These are phyloP conservation scores for Cyanocitta stelleri DNA, from an alignment of 2,113 vertebrate genomes.

Conservation along the genomic window DNA sequence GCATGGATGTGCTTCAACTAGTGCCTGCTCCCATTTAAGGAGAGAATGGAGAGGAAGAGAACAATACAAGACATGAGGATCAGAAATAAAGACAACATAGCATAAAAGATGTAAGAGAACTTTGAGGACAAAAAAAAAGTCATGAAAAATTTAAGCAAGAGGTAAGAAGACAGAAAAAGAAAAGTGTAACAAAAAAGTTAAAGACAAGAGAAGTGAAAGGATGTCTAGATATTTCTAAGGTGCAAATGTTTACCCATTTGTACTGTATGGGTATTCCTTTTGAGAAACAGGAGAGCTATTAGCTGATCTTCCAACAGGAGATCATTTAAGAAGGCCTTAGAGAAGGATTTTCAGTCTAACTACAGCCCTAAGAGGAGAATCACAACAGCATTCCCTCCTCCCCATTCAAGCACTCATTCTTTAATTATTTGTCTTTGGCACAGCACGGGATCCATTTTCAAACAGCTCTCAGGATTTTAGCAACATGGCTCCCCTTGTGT, in stretches of 20 bases:
- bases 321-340: neutral
- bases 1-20: neutral
- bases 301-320: neutral
- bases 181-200: neutral
- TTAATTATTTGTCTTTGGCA: conserved; percentile 50
- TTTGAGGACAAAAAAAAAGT: neutral
- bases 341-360: neutral
- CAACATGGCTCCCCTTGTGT: conserved; percentile 28
- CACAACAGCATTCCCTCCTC: neutral
- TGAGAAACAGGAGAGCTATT: neutral
- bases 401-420: conserved; percentile 13
- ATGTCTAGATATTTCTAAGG: neutral
- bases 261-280: neutral
- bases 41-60: neutral
- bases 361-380: neutral
- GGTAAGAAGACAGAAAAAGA: neutral
- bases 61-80: neutral
- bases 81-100: neutral
- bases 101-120: neutral
- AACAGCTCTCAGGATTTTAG: conserved; percentile 49
- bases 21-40: neutral
- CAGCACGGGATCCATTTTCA: conserved; percentile 46
- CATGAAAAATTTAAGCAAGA: neutral
- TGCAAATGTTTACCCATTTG: neutral
- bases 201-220: neutral